Percentiles rank a stretch among this genome's conserved stretches.
Evolutionary conservation across 2,888 invertebrate species (phyloP).

Genomic region (Lysandra coridon): DNA sequence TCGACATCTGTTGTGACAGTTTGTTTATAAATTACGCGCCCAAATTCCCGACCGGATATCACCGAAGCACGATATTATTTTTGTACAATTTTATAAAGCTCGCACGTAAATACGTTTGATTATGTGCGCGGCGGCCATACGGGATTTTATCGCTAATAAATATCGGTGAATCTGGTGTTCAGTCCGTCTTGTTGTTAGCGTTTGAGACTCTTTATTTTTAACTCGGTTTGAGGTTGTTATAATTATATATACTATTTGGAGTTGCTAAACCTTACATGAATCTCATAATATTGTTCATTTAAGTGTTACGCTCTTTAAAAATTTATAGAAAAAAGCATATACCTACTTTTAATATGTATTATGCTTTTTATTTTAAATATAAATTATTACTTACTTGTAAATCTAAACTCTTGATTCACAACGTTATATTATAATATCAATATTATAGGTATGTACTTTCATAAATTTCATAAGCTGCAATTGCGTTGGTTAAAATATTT

Average conservation of each 20-base stretch:
- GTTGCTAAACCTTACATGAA: neutral
- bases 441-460: no score
- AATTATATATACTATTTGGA: conserved; percentile 37
- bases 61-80: conserved; percentile 57
- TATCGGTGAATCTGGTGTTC: conserved; percentile 64
- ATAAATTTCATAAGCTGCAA: no score
- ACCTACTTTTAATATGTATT: no score
- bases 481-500: neutral
- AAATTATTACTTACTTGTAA: no score
- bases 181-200: conserved; percentile 38
- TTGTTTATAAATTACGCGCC: conserved; percentile 60
- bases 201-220: conserved; percentile 59
- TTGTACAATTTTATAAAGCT: conserved; percentile 41
- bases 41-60: conserved; percentile 68
- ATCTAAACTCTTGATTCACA: no score
- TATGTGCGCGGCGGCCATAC: conserved; percentile 51
- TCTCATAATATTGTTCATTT: no score
- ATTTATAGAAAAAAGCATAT: no score
- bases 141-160: conserved; percentile 70
- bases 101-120: conserved; percentile 52
- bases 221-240: conserved; percentile 54
- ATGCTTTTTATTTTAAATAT: no score
- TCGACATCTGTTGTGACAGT: conserved; percentile 64
- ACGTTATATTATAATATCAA: no score
- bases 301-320: no score